Evolutionary conservation across 2,113 vertebrate genomes (phyloP).

Genomic region (Thamnophis sirtalis): DNA sequence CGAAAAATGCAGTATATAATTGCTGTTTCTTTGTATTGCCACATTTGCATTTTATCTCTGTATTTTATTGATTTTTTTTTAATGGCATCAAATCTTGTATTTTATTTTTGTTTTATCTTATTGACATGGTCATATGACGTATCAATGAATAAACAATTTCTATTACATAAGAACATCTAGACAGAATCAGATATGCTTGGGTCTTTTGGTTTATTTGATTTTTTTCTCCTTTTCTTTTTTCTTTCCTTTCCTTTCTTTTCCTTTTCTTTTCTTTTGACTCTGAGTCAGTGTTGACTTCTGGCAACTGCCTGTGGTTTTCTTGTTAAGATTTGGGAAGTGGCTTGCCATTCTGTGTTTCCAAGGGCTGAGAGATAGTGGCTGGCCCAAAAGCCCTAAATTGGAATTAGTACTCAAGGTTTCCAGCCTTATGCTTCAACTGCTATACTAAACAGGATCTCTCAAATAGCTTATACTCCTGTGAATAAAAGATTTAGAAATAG

Average conservation of each 20-base stretch:
- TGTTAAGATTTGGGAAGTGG: background rate
- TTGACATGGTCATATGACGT: background rate
- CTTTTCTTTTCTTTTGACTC: too few species aligned
- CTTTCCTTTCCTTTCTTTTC: too few species aligned
- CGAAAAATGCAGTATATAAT: background rate
- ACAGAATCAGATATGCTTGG: background rate
- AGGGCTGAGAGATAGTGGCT: background rate
- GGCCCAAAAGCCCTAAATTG: background rate
- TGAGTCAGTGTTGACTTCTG: background rate
- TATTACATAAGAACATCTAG: background rate
- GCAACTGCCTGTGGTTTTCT: background rate
- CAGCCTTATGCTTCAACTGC: background rate
- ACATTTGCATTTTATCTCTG: background rate
- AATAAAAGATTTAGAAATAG: background rate
- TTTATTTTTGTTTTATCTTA: background rate
- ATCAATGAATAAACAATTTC: background rate
- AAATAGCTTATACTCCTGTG: background rate
- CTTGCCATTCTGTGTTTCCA: background rate
- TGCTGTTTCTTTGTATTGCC: background rate
- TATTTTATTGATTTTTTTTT: background rate
- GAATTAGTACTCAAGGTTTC: background rate
- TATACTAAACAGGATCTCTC: background rate
- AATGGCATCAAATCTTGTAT: background rate
- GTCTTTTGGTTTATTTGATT: background rate
- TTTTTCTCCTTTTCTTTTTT: too few species aligned